phyloP scores from a whole-genome alignment of 2,113 vertebrate genomes.

The Aleadryas rufinucha region DNA sequence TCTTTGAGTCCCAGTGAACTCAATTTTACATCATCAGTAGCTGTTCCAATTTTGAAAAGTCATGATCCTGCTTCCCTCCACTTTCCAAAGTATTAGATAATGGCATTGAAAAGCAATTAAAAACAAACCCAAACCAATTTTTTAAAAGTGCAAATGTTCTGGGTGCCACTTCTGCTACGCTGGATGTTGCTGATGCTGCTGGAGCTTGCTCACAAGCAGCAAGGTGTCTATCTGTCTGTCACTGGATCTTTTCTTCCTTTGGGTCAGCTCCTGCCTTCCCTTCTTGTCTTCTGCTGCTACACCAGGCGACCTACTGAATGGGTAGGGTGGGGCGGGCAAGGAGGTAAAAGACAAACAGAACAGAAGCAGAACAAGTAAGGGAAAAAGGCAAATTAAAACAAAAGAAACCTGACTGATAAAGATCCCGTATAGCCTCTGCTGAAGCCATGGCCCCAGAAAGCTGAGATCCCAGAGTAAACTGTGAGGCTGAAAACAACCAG shows the following conservation, averaged over 20 bases:
- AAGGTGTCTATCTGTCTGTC: not conserved
- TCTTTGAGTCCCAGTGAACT: constrained; percentile 63
- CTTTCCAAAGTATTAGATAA: constrained; percentile 63
- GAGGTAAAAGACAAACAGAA: not conserved
- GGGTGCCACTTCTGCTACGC: constrained; percentile 61
- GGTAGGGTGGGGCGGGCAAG: not conserved
- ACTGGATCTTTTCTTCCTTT: constrained; percentile 6
- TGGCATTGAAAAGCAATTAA: constrained; percentile 62
- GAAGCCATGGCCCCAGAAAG: not conserved
- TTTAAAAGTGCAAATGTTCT: constrained; percentile 77
- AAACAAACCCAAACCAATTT: constrained; percentile 50
- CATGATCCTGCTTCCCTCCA: constrained; percentile 35
- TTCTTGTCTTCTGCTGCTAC: constrained; percentile 53
- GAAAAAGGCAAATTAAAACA: not conserved
- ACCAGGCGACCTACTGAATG: constrained; percentile 72
- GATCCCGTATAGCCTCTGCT: not conserved
- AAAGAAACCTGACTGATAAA: not conserved
- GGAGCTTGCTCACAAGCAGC: not conserved
- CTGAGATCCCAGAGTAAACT: not conserved
- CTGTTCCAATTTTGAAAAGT: constrained; percentile 65
- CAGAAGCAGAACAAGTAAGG: not conserved
- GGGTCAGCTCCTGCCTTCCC: constrained; percentile 10
- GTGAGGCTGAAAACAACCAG: not conserved
- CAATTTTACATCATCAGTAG: constrained; percentile 77
- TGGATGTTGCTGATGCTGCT: constrained; percentile 47